These are phyloP conservation scores for Nyctibius grandis DNA, from an alignment of 2,797 vertebrate genomes.

Conservation along the genomic window DNA sequence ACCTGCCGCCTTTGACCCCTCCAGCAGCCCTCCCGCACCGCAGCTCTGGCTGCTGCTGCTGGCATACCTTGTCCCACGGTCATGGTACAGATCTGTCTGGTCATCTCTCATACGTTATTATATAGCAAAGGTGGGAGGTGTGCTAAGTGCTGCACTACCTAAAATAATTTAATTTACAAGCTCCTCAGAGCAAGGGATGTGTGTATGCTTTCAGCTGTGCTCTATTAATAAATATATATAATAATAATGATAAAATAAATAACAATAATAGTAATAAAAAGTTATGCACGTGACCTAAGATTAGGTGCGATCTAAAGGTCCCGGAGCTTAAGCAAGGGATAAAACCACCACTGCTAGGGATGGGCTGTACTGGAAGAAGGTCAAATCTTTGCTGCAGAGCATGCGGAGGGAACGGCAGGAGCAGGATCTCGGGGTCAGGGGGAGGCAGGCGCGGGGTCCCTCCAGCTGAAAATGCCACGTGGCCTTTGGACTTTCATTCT, in stretches of 20 bases:
- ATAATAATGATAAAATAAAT: slow-evolving; percentile 19
- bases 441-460: neutral
- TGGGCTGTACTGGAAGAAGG: neutral
- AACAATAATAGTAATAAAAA: neutral
- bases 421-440: neutral
- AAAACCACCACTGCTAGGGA: neutral
- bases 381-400: neutral
- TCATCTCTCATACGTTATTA: neutral
- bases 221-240: slow-evolving; percentile 1
- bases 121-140: neutral
- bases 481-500: neutral
- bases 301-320: neutral
- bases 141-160: neutral
- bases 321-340: neutral
- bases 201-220: neutral
- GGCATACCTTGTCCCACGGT: neutral
- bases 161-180: slow-evolving; percentile 4
- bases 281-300: neutral
- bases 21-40: neutral
- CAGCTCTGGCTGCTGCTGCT: neutral
- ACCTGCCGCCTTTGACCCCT: neutral
- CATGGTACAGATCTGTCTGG: neutral
- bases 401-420: neutral
- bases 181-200: neutral
- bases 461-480: neutral